phyloP scores from a whole-genome alignment of 2,113 vertebrate species.

The Mixornis gularis region DNA sequence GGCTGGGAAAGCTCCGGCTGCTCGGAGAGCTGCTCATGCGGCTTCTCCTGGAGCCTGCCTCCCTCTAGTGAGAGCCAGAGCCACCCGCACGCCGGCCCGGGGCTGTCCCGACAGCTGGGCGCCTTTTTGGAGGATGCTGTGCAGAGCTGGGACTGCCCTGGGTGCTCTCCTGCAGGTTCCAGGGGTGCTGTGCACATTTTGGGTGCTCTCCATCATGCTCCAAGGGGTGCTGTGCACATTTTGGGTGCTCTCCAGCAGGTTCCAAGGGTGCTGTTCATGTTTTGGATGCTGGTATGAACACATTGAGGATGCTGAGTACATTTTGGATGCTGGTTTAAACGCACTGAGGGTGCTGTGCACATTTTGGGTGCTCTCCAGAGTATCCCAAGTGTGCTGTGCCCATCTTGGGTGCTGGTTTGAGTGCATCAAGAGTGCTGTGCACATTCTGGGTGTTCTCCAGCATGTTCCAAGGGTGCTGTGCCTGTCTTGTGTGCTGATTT shows the following conservation, averaged over 20 bases:
- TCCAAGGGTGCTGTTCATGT: not conserved
- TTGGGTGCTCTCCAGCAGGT: not conserved
- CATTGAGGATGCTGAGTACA: too few species aligned
- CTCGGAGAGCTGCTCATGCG: rapidly evolving
- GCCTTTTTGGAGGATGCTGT: rapidly evolving
- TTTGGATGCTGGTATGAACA: not conserved
- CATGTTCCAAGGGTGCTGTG: rapidly evolving
- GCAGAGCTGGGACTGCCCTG: rapidly evolving
- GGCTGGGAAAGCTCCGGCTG: not conserved
- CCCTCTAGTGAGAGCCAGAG: slow-evolving; percentile 32
- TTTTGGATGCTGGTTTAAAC: not conserved
- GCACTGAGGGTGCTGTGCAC: too few species aligned
- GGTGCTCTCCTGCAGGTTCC: rapidly evolving
- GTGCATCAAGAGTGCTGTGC: too few species aligned
- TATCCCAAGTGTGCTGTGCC: not conserved
- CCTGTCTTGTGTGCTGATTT: not conserved
- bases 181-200: not conserved
- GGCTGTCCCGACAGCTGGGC: rapidly evolving
- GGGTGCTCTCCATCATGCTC: rapidly evolving
- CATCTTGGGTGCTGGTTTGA: not conserved
- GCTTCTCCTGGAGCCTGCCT: slow-evolving; percentile 1
- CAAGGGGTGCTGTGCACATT: rapidly evolving
- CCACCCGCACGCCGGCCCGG: not conserved
- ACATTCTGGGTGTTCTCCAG: rapidly evolving
- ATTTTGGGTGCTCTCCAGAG: not conserved